Conservation (phyloP, 2,888 invertebrate species). For the Drymonia ruficornis region DNA sequence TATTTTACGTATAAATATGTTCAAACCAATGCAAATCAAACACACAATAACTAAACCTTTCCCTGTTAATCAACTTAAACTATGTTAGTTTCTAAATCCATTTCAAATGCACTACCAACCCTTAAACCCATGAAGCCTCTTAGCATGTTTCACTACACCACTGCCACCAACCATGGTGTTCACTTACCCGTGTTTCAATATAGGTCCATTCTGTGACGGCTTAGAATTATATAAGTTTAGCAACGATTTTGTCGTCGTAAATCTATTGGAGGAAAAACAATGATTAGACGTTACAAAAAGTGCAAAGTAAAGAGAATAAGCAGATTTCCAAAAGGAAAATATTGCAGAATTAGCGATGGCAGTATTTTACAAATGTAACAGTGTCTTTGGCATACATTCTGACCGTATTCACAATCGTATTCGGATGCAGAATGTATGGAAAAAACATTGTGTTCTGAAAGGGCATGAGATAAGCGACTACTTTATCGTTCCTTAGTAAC, state of each 20-base stretch:
- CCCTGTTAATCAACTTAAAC: background rate
- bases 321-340: background rate
- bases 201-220: constrained; percentile 85
- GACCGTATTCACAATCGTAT: too few relatives aligned
- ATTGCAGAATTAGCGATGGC: background rate
- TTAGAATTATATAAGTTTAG: constrained; percentile 89
- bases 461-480: too few relatives aligned
- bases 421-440: too few relatives aligned
- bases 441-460: too few relatives aligned
- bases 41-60: background rate
- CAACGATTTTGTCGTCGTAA: constrained; percentile 89
- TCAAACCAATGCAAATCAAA: background rate
- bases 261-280: constrained; percentile 83
- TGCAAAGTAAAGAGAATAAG: constrained; percentile 6
- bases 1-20: too few relatives aligned
- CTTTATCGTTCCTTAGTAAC: too few relatives aligned
- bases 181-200: constrained; percentile 89
- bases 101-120: constrained; percentile 15
- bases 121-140: too few relatives aligned
- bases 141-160: constrained; percentile 30
- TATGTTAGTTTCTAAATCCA: constrained; percentile 19
- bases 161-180: constrained; percentile 21
- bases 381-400: too few relatives aligned
- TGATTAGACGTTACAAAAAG: constrained; percentile 43
- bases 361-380: too few relatives aligned